Evolutionary conservation across 2,797 vertebrate genomes (phyloP), one percentile per base, ranked within the genome.

Genomic region (Gorsachius magnificus): DNA sequence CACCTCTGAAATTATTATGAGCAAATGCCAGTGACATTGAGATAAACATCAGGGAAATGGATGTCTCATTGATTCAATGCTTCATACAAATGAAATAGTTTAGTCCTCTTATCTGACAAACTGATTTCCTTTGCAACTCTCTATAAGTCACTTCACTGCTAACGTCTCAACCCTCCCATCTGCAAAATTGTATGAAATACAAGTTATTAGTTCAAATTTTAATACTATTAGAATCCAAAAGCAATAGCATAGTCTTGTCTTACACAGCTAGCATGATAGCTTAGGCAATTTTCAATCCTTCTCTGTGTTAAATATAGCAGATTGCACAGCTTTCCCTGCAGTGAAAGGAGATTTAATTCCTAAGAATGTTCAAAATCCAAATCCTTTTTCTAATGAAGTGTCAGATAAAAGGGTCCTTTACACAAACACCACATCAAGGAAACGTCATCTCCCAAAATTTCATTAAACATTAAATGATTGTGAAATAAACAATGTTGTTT

Each of bases 361-460:
- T 54, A 60, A 50, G n/a, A 90, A 68, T 0, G 1, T 48, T 93
- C 38, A 61, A 84, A 90, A 91, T 77, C 48, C 64, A 95, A 90
- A 90, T 88, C 74, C 66, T 60, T 83, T 82, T 87, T 46, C 85
- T 92, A 92, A 80, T 61, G 64, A 95, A 76, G n/a, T 43, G 60
- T 94, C 68, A 90, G 51, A 60, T 82, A 53, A 93, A 93, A 93
- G 83, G 35, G 87, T 68, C 57, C 75, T 83, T 71, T 75, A 51
- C 29, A 46, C 35, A 78, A 87, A 78, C 19, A 65, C 33, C 46
- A n/a, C 21, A 60, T 58, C 43, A 76, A 92, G 72, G 81, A 68
- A 93, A 89, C 0, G 0, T 35, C 4, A 28, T 50, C 31, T 83
- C 79, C 57, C 51, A 54, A 46, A 85, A 86, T 54, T 45, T 78